Evolutionary conservation across 2,888 invertebrate genomes (phyloP).

Genomic region (Philonicus albiceps): DNA sequence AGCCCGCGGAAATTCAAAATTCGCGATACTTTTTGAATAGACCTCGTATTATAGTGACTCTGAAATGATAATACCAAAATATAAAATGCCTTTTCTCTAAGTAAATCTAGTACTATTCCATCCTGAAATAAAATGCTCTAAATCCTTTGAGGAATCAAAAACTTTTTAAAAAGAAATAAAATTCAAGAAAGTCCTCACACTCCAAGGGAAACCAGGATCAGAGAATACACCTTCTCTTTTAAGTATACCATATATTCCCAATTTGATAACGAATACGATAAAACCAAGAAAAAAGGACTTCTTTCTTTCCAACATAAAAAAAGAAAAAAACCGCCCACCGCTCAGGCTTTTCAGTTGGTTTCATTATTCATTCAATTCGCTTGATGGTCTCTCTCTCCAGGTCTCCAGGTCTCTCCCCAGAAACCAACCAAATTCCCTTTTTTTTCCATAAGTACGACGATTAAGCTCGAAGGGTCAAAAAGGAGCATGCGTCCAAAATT

Average conservation of each 20-base stretch:
- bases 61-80: too few relatives aligned
- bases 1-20: too few relatives aligned
- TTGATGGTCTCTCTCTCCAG: neutral
- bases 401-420: neutral
- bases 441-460: neutral
- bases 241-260: neutral
- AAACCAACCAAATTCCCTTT: neutral
- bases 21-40: too few relatives aligned
- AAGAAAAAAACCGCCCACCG: neutral
- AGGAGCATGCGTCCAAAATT: neutral
- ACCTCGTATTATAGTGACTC: too few relatives aligned
- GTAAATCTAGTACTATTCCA: neutral
- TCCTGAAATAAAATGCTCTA: neutral
- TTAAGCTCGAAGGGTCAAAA: neutral
- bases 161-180: neutral
- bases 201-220: neutral
- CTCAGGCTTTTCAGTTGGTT: neutral
- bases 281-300: neutral
- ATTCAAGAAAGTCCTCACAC: neutral
- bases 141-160: neutral
- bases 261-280: neutral
- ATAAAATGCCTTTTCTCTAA: neutral
- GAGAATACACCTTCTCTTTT: neutral
- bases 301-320: neutral
- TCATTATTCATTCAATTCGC: neutral